Conservation (phyloP, 2,797 vertebrate species). For the Acanthopagrus latus region DNA sequence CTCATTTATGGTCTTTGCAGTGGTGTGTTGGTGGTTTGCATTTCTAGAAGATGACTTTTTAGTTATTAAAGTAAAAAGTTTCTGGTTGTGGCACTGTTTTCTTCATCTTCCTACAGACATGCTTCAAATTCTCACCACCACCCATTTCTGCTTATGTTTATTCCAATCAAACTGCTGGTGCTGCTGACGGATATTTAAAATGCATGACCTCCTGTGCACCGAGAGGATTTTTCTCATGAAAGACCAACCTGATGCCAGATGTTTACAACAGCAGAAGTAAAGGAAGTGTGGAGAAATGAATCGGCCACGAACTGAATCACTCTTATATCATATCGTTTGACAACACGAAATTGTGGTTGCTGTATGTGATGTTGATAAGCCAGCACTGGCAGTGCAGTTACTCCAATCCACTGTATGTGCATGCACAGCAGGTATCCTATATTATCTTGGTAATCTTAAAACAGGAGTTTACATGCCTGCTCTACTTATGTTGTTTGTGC, state of each 20-base stretch:
- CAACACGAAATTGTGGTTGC: slow-evolving; percentile 4
- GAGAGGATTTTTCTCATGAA: slow-evolving; percentile 21
- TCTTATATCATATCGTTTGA: background rate
- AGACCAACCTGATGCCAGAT: slow-evolving; percentile 33
- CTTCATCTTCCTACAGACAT: slow-evolving; percentile 1
- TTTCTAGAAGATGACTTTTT: background rate
- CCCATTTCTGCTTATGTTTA: slow-evolving; percentile 45
- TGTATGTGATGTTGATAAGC: slow-evolving; percentile 1
- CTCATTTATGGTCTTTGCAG: background rate
- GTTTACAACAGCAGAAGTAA: slow-evolving; percentile 44
- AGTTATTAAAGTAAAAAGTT: slow-evolving; percentile 10
- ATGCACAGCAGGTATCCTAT: slow-evolving; percentile 22
- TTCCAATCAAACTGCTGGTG: slow-evolving; percentile 47
- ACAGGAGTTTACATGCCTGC: slow-evolving; percentile 20
- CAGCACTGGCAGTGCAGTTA: slow-evolving; percentile 8
- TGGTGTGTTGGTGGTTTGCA: slow-evolving; percentile 2
- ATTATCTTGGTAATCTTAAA: slow-evolving; percentile 37
- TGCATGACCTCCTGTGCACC: slow-evolving; percentile 46
- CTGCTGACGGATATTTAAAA: slow-evolving; percentile 49
- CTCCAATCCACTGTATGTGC: slow-evolving; percentile 1
- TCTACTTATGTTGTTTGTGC: slow-evolving; percentile 14
- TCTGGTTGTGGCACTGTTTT: slow-evolving; percentile 19
- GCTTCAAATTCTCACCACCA: slow-evolving; percentile 37
- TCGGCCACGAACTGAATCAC: slow-evolving; percentile 15
- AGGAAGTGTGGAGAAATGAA: slow-evolving; percentile 23